Base-by-base conservation (phyloP, 2,113 vertebrate species). In the Calonectris borealis region DNA sequence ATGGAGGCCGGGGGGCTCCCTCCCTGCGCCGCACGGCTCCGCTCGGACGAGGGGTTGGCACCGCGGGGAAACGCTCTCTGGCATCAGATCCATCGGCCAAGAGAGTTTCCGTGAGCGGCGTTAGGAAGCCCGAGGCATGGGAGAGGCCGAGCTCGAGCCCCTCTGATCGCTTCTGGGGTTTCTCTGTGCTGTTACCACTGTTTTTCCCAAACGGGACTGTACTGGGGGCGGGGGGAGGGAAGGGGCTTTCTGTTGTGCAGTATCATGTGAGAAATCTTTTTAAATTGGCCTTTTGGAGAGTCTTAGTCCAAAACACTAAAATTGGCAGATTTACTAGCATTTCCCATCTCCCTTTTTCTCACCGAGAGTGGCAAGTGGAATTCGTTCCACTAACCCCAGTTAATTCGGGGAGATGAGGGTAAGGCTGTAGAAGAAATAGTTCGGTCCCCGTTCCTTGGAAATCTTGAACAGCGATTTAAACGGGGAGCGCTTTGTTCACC, bases 41-140 rank as follows among this genome's bases (percentile, higher is more conserved):
- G 3, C 60, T 54, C 0, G 6, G 57, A 27, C 15, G 8, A 8
- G 4, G 48, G 77, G 11, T 25, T 25, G 64, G n/a, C 11, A 4
- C 79, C 2, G 10, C 0, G 0, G 34, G 64, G 34, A 4, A 3
- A 6, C 8, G 18, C 34, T 19, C 29, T 11, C 40, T 14, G 3
- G 19, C 3, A 7, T 6, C n/a, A 3, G 17, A 10, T 32, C 75
- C 46, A 0, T 26, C 7, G 7, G 7, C 31, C 14, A 0, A 24
- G 55, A 26, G 34, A 17, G 21, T 11, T 11, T 25, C 71, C 3
- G 19, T 49, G 20, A 12, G 57, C 15, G 9, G 15, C 31, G 7
- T 38, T 25, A 5, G 46, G 66, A 12, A 49, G 16, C 62, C 36
- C 3, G 6, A 57, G 90, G 86, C 7, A 1, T 22, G 49, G 83